Evolutionary conservation across 2,113 vertebrate genomes (phyloP), one percentile per base, ranked within the genome.

Genomic region (Pelvicachromis taeniatus): DNA sequence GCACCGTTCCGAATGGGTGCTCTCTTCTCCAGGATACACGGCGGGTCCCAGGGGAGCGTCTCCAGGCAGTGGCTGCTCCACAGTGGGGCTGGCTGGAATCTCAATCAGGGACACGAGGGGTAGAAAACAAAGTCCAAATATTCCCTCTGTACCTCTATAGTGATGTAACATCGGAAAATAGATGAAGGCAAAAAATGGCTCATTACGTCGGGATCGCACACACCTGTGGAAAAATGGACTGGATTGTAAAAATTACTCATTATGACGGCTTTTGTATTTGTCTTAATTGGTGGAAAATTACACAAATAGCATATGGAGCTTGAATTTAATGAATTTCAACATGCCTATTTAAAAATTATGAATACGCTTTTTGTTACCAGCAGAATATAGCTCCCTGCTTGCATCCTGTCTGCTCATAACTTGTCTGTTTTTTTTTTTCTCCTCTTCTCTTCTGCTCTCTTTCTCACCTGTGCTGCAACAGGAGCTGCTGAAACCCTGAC

Each of bases 401-500:
- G 61, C 65, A 65, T 81, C 81, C 63, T 89, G 55, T 91, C 85
- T 91, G 78, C 93, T 94, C 82, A 92, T 87, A 87, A 87, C 78
- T 85, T 91, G 63, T 93, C 88, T 88, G 35, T 90, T 91, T 92
- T 94, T 26, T 26, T 77, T 85, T 88, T 80, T 10, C 16, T 26
- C 23, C 23, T 29, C 21, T 42, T 58, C 73, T 89, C 82, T 42
- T 55, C 75, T 83, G 35, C 82, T 92, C 78, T 90, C 68, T 12
- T 85, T 83, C 88, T 63, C 77, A 70, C 81, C 86, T 78, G 77
- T 83, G 88, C 94, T 91, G 90, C 89, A 90, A 90, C 91, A 97
- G 96, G 96, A 96, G 94, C 95, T 86, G 92, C 96, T 93, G 95
- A 96, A 95, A 94, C 86, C 89, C 87, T 96, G 89, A 93, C 96